Evolutionary conservation across 2,888 invertebrate species (phyloP), one percentile per base, ranked within the genome.

Genomic region (Caenorhabditis zanzibari): DNA sequence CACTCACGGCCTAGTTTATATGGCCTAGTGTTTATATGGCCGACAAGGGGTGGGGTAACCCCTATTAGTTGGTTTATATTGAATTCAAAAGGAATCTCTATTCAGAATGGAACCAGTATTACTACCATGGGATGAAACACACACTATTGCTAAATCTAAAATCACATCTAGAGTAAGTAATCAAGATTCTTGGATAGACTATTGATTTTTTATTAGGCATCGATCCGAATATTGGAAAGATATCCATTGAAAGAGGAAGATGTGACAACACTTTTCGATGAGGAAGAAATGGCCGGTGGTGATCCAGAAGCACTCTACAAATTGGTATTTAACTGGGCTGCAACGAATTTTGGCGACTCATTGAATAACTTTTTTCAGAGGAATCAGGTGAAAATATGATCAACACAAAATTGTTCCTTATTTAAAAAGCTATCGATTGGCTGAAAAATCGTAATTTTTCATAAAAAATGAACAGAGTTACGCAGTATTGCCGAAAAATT

Each of bases 121-220:
- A 35, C 9, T 22, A 0, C 12, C 1, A 7, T 79, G 79, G 79
- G 54, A 79, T 44, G 54, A 63, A 1, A 9, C 52, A 2, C 79
- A 79, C 26, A 64, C 79, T 28, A 63, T 79, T 58, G 63, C 47
- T 5, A 79, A 79, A 26, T 63, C 79, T n/a, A 79, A 79, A 49
- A 35, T 79, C 6, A 79, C 79, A 19, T 41, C 3, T 24, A 24
- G 64, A 63, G 79, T 79, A 47, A 63, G 71, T 28, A 44, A 22
- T 26, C n/a, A 16, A 2, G 16, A 26, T 68, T 52, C 10, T 12
- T 35, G 1, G 2, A 35, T 4, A 49, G 24, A 16, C 16, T 16
- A 4, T 16, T 14, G 7, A 10, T 14, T 35, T 35, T 24, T 28
- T 66, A 44, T 24, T 32, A 79, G 79, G 79, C 38, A 2, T 79